phyloP scores from a whole-genome alignment of 2,113 vertebrate genomes.

The Chitala chitala region DNA sequence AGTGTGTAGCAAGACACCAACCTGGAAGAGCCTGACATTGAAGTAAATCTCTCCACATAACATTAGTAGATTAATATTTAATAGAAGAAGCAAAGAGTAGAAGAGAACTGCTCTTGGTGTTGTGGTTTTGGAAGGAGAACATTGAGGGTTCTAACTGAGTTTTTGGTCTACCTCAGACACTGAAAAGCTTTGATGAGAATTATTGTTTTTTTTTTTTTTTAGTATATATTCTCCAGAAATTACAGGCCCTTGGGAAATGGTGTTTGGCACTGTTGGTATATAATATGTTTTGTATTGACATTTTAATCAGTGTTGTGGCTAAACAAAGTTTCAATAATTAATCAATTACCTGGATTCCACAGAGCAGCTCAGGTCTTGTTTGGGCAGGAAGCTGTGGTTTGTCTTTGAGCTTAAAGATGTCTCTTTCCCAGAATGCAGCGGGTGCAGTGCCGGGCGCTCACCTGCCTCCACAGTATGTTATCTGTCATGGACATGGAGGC shows the following conservation, averaged over 20 bases:
- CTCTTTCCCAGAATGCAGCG: constrained; percentile 69
- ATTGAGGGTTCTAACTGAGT: not conserved
- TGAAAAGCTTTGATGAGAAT: not conserved
- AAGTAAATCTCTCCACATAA: constrained; percentile 65
- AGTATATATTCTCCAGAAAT: no score
- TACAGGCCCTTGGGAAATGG: not conserved
- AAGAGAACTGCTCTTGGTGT: no score
- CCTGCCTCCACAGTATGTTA: constrained; percentile 86
- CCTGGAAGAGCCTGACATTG: constrained; percentile 82
- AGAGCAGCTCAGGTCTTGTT: not conserved
- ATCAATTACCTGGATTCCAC: no score
- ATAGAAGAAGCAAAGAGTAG: not conserved
- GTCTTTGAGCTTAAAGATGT: not conserved
- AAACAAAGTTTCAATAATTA: no score
- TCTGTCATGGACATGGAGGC: constrained; percentile 76
- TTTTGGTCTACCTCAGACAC: no score
- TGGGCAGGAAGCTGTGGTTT: no score
- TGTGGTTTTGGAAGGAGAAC: not conserved
- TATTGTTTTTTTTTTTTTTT: not conserved
- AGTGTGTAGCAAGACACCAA: constrained; percentile 64
- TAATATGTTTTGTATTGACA: no score
- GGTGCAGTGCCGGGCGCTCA: constrained; percentile 84
- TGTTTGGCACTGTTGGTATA: no score
- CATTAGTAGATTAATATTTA: not conserved
- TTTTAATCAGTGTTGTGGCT: no score